phyloP scores from a whole-genome alignment of 2,888 invertebrate species.

The Lochmaea crataegi region DNA sequence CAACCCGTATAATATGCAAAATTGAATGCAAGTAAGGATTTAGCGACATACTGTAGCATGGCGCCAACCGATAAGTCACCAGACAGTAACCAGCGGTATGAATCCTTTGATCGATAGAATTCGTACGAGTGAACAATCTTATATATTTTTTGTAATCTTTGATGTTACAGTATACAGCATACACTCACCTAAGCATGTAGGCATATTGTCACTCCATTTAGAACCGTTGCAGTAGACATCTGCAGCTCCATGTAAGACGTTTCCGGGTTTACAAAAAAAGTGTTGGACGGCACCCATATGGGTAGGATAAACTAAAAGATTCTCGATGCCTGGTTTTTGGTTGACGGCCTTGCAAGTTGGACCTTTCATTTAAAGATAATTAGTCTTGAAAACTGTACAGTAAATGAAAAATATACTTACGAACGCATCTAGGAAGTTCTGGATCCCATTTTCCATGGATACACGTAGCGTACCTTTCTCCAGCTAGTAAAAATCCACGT shows the following conservation, averaged over 20 bases:
- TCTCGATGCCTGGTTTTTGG: conserved; percentile 67
- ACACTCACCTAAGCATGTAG: conserved; percentile 73
- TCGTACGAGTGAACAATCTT: no score
- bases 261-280: conserved; percentile 76
- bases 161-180: no score
- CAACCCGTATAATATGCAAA: no score
- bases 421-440: conserved; percentile 76
- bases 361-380: conserved; percentile 34
- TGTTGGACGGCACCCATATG: conserved; percentile 70
- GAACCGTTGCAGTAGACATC: conserved; percentile 79
- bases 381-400: background rate
- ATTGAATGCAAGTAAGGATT: no score
- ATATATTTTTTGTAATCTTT: no score
- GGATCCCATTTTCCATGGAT: conserved; percentile 78
- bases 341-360: conserved; percentile 68
- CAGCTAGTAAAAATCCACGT: conserved; percentile 72
- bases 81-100: no score
- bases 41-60: no score
- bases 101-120: no score
- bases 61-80: no score
- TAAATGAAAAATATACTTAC: conserved; percentile 69
- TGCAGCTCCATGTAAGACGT: conserved; percentile 70
- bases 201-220: conserved; percentile 76
- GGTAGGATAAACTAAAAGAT: conserved; percentile 63
- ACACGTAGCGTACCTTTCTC: conserved; percentile 78